Evolutionary conservation across 2,113 vertebrate species (phyloP).

Genomic region (Castor canadensis): DNA sequence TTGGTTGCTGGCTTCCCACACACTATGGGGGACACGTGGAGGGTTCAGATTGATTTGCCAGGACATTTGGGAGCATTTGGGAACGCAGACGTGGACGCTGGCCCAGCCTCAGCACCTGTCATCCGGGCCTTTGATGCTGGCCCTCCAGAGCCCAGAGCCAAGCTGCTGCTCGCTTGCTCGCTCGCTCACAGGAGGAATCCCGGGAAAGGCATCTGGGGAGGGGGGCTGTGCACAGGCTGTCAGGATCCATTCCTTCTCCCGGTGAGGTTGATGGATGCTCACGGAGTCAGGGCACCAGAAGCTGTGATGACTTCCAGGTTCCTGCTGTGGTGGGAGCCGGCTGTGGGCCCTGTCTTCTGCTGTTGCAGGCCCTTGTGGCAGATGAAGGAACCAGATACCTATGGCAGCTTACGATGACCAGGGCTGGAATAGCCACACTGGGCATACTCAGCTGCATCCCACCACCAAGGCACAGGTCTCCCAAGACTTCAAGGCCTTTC

Average conservation of each 20-base stretch:
- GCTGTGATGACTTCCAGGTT: not conserved
- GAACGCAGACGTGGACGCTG: accelerated
- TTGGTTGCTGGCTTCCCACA: accelerated
- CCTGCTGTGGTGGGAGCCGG: not conserved
- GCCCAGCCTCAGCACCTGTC: not conserved
- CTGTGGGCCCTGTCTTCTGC: not conserved
- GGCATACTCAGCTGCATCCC: too few relatives aligned
- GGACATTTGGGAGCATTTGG: not conserved
- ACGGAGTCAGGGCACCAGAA: accelerated
- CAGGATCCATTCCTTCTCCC: not conserved
- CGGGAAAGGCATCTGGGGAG: not conserved
- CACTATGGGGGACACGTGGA: not conserved
- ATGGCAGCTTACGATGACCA: not conserved
- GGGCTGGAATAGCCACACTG: not conserved
- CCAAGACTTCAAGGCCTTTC: not conserved
- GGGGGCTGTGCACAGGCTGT: not conserved
- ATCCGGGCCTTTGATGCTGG: not conserved
- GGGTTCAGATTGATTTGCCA: not conserved
- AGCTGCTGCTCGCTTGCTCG: not conserved
- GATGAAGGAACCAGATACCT: not conserved
- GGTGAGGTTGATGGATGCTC: accelerated
- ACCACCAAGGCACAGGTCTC: accelerated
- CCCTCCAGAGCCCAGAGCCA: not conserved
- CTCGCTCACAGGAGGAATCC: not conserved
- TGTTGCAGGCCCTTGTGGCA: not conserved